Evolutionary conservation across 2,113 vertebrate species (phyloP).

Genomic region (Triplophysa tibetana): DNA sequence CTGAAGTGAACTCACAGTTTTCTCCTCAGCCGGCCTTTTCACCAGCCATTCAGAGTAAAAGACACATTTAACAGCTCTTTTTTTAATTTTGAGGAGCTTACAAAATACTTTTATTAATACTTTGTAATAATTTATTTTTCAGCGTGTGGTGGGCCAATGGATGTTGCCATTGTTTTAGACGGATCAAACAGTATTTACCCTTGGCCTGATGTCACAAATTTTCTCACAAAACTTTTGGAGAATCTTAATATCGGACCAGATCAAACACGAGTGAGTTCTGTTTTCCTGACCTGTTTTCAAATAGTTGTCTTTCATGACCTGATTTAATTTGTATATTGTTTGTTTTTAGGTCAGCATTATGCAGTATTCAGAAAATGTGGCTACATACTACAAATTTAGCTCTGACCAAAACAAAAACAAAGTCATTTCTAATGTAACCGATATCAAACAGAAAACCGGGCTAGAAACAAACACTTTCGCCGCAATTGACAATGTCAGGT

Average conservation of each 20-base stretch:
- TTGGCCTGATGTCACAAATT: conserved; percentile 79
- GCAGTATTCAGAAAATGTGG: conserved; percentile 78
- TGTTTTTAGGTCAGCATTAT: conserved; percentile 80
- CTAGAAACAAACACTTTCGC: conserved; percentile 80
- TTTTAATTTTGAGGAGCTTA: too few relatives aligned
- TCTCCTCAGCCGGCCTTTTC: conserved; percentile 74
- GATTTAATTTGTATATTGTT: not conserved
- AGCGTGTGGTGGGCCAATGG: conserved; percentile 70
- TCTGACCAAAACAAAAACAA: conserved; percentile 72
- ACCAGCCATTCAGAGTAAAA: conserved; percentile 83
- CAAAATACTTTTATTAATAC: too few relatives aligned
- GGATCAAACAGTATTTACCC: conserved; percentile 91
- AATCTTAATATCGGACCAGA: conserved; percentile 80
- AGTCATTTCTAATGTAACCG: conserved; percentile 66
- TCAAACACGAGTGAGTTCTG: conserved; percentile 78
- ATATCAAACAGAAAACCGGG: conserved; percentile 70
- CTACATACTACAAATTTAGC: conserved; percentile 75
- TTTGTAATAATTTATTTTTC: not conserved
- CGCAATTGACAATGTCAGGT: conserved; percentile 83
- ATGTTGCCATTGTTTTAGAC: conserved; percentile 84
- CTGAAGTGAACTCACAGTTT: conserved; percentile 74
- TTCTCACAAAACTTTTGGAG: conserved; percentile 82
- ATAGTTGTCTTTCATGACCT: not conserved
- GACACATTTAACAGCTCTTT: not conserved
- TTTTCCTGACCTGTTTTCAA: not conserved